Base-by-base conservation (phyloP, 2,888 invertebrate species). In the Lacanobia wlatinum region DNA sequence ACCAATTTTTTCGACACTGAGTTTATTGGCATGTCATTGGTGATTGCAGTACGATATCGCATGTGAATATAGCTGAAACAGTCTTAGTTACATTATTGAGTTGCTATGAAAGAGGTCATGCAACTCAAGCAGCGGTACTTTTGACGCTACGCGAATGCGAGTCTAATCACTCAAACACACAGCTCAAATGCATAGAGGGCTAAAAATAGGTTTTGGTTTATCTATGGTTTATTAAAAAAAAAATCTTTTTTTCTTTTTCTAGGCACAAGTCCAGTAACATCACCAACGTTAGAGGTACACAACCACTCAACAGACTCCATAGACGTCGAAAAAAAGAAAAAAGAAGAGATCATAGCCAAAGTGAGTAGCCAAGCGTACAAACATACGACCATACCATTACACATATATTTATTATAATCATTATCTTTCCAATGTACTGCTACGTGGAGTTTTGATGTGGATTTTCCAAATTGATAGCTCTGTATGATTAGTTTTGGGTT, bases 301-400 rank as follows among this genome's bases (percentile, higher is more conserved):
- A 98, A 98, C 93, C 98, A 98, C 96, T 98, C 98, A 92, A 97
- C 97, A 94, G 98, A 98, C 95, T 97, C 98, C 82, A 97, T 97
- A 91, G 97, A 97, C 86, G 87, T 95, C 83, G 97, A 96, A 87
- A 98, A 97, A 91, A 98, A 97, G 93, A 98, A 97, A 94, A 96
- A 97, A 89, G 97, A 97, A 84, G 97, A 97, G 65, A 90, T 94
- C 73, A 94, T 97, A 93, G 96, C 97, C 87, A 95, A 96, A 94
- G 96, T 96, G 86, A 94, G 95, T 91, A 73, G 38, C 6, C 1
- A 64, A 61, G 21, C 61, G 50, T 68, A 60, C 64, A 69, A 18
- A 65, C 70, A 66, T 46, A 78, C 34, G 38, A 61, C 78, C 79
- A 70, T 84, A 77, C 88, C 90, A 90, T 91, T 86, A 87, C 89